Evolutionary conservation across 2,113 vertebrate genomes (phyloP), one percentile per base, ranked within the genome.

Genomic region (Tragulus kanchil): DNA sequence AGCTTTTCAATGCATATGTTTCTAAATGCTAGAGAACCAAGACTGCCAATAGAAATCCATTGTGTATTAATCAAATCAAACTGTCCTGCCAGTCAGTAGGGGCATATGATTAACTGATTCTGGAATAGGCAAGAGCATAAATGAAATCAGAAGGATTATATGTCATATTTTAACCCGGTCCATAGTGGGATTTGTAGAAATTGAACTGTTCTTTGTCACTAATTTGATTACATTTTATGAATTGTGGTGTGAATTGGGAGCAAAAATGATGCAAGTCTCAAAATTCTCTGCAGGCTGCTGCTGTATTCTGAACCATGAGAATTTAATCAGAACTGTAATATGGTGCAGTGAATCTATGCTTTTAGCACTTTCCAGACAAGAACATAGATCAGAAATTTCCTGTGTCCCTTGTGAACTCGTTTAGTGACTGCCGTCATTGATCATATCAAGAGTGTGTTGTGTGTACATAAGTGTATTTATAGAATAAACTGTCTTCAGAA

Each of bases 211-310:
- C 25, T 61, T 90, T 58, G 28, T 45, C 69, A 89, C 54, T 85
- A 89, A 93, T 90, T 90, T 82, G 73, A 96, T 67, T 90, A 28
- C 50, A 50, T 90, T 86, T 93, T 84, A 42, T 12, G 48, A 77
- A 56, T 62, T n/a, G n/a, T 82, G 28, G 26, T 93, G 3, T 6
- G 65, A 91, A 92, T 11, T 79, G 3, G 42, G 14, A 79, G 36
- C 8, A 61, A 75, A 88, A 64, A 54, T 65, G 26, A 89, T 62
- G 2, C 25, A 82, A 59, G 25, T 93, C 16, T 86, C 19, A 56
- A 62, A 65, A 56, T 89, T 83, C 50, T 52, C n/a, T 52, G 15
- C 3, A 87, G 48, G 26, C 6, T 85, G 26, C 31, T 58, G 36
- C 31, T 62, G 2, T 90, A 50, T 71, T 59, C 36, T 89, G 48